A percentile compares a stretch with the other conserved stretches of the same genome.
These are phyloP conservation scores for Grammomys dolichurus DNA, from an alignment of 2,113 vertebrate species.

Conservation along the genomic window DNA sequence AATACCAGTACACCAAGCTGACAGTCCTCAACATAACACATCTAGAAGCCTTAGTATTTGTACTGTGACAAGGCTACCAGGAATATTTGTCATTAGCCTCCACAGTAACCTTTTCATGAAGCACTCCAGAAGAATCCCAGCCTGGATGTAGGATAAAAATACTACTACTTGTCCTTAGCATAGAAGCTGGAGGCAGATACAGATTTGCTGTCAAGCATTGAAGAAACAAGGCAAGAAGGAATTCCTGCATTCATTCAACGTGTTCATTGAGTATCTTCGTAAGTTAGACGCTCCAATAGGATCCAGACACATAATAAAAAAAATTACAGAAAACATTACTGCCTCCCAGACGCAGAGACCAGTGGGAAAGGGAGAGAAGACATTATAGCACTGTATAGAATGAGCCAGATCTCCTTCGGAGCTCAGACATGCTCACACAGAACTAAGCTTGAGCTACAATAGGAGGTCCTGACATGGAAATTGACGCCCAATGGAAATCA, in stretches of 20 bases:
- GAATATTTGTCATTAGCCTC: neutral
- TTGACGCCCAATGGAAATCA: neutral
- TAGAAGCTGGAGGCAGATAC: neutral
- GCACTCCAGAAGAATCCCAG: neutral
- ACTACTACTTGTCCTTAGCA: neutral
- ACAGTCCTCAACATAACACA: neutral
- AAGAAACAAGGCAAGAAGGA: neutral
- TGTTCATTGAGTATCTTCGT: neutral
- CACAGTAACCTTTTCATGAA: neutral
- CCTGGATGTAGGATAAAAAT: slow-evolving; percentile 19
- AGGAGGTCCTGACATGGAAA: neutral
- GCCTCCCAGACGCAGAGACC: neutral
- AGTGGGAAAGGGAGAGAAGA: neutral
- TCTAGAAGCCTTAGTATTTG: neutral
- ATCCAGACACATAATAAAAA: neutral
- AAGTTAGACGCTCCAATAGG: neutral
- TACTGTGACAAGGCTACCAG: neutral
- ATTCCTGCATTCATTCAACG: neutral
- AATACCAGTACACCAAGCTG: neutral
- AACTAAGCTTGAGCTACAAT: neutral
- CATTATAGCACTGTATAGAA: neutral
- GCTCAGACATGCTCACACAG: neutral
- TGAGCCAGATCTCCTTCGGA: neutral
- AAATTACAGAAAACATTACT: neutral
- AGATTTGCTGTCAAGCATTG: neutral